Evolutionary conservation across 1,140 invertebrate genomes (phyloP), one percentile per base, ranked within the genome.

Genomic region (Pseudomyrmex sp.): DNA sequence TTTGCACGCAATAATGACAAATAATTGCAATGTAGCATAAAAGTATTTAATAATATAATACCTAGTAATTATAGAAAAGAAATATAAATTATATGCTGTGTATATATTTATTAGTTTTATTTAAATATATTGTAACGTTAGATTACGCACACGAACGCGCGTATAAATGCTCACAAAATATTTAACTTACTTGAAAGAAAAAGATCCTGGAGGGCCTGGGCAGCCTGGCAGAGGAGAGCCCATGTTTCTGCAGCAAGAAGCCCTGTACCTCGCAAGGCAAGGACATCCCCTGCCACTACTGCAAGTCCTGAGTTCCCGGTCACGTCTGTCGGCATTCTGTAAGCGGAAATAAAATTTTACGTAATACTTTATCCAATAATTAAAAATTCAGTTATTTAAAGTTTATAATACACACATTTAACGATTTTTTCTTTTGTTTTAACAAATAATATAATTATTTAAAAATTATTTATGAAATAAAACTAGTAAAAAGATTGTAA

Each of bases 141-240:
- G 12, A 48, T 23, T 48, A 46, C n/a, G 7, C 35, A 35, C 5
- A 20, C 3, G 3, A 2, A 15, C 15, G 20, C 13, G 7, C 20
- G 5, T 2, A 10, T 52, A 15, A 2, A 77, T 54, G 46, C 10
- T 56, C 13, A 56, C 10, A 2, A 48, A 59, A 70, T 15, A 48
- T 63, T 44, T 9, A 75, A 94, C 95, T 95, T 92, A 96, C 95
- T 95, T 85, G 95, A 95, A 63, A 96, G 94, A 88, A 96, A 96
- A 63, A 96, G 93, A 89, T 96, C 95, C 83, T 96, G 95, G 88
- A 96, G 94, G 87, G 95, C 95, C 92, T 96, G 95, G 90, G 95
- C 95, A 87, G 95, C 95, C 90, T 96, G 95, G 92, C 95, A 96
- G 10, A 96, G 92, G 59, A 96, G 93, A 69, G 95, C 95, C 95